Evolutionary conservation across 2,888 invertebrate species (phyloP), one percentile per base, ranked within the genome.

Genomic region (Drosophila hamatofila): DNA sequence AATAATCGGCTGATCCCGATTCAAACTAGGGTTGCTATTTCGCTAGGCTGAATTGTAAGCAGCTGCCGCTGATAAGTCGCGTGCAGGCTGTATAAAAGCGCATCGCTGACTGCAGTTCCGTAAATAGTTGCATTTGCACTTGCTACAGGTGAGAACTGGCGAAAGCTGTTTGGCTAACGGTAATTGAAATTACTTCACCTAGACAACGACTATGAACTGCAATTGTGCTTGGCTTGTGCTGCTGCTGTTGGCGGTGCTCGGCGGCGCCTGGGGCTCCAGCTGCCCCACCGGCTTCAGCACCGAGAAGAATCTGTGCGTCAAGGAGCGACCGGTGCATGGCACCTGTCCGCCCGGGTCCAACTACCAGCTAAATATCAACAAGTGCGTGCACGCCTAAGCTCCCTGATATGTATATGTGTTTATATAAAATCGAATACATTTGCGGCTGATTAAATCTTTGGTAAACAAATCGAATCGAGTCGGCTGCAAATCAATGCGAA

Each of bases 241-340:
- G 54, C 7, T 88, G 71, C 37, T 85, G 46, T 48, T 81, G 66
- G 60, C 86, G 8, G 12, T 85, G 27, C 9, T 81, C 46, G 63
- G 69, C 14, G 64, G 75, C 18, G 69, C 62, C 23, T 75, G 68
- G 49, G 78, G 63, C 48, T 57, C 64, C 58, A 78, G 57, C 48
- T 88, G 85, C 37, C 85, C 87, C 44, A 52, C 72, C 5, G 85
- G 85, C 8, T 88, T 67, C 60, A 75, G 12, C 44, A 21, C 59
- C 33, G 83, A 79, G n/a, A 71, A 71, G 30, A 74, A 44, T 56
- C 62, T 75, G 9, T 91, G 91, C 60, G 81, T 81, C 5, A 75
- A 75, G 16, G 80, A 76, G n/a, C 85, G 91, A 6, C 91, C 91
- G 18, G 62, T 91, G 30, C 91, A 88, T 59, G 91, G 91, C 37